Conservation (phyloP, 2,797 vertebrate genomes). For the Limnodromus scolopaceus region DNA sequence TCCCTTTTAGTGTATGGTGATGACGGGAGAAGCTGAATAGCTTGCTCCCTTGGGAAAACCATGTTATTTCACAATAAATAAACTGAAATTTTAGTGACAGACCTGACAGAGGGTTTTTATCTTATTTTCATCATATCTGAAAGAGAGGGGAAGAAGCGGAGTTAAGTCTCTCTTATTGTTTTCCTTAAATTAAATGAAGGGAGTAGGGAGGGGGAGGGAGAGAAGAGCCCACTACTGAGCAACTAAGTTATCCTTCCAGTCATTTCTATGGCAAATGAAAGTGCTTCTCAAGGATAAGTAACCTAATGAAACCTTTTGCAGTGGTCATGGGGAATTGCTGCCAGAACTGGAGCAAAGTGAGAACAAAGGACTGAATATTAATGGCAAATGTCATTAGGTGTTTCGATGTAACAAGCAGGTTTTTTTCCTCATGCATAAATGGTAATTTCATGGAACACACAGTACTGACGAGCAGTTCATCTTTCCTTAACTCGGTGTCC, state of each 20-base stretch:
- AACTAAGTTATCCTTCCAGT: neutral
- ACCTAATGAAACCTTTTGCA: slow-evolving; percentile 27
- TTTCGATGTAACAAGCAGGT: slow-evolving; percentile 54
- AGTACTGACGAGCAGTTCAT: slow-evolving; percentile 54
- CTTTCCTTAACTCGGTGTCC: slow-evolving; percentile 28
- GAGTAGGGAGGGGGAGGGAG: neutral
- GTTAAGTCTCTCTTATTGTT: neutral
- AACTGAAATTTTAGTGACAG: slow-evolving; percentile 52
- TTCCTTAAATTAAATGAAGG: slow-evolving; percentile 36
- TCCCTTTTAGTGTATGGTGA: slow-evolving; percentile 12
- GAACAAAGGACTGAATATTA: slow-evolving; percentile 56
- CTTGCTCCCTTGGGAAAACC: slow-evolving; percentile 32
- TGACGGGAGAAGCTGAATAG: slow-evolving; percentile 28
- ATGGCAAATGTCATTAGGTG: slow-evolving; percentile 51
- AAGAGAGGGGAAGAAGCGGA: neutral
- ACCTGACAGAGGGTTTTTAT: slow-evolving; percentile 46
- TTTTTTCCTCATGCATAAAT: slow-evolving; percentile 29
- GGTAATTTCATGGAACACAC: slow-evolving; percentile 44
- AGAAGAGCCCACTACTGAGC: neutral
- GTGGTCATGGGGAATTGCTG: slow-evolving; percentile 48
- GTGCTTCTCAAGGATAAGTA: slow-evolving; percentile 41
- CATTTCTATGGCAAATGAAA: neutral
- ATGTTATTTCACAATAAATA: slow-evolving; percentile 67
- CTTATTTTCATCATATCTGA: slow-evolving; percentile 48
- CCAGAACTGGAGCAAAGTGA: slow-evolving; percentile 12